These are phyloP conservation scores for Mythimna lalbum DNA, from an alignment of 2,888 invertebrate species.

Conservation along the genomic window DNA sequence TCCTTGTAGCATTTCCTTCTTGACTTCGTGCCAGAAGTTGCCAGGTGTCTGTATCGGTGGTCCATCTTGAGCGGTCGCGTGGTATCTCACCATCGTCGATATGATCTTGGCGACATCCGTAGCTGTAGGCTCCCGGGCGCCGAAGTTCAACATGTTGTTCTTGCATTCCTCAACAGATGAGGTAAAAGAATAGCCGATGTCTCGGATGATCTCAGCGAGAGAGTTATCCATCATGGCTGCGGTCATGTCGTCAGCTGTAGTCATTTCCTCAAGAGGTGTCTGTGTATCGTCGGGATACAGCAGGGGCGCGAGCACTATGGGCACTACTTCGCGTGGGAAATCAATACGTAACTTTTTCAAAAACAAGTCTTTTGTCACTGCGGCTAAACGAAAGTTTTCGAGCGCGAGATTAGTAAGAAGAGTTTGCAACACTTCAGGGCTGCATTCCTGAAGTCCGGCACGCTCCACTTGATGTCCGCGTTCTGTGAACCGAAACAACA, in stretches of 20 bases:
- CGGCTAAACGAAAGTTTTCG: conserved; percentile 92
- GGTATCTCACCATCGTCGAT: conserved; percentile 96
- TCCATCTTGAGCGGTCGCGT: conserved; percentile 92
- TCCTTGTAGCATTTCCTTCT: conserved; percentile 87
- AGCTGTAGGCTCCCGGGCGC: conserved; percentile 95
- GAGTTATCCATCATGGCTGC: conserved; percentile 93
- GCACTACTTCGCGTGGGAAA: conserved; percentile 96
- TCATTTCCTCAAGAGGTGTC: conserved; percentile 92
- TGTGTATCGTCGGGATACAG: conserved; percentile 95
- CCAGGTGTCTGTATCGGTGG: conserved; percentile 93
- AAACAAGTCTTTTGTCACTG: conserved; percentile 95
- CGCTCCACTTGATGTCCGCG: conserved; percentile 93
- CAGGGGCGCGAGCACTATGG: conserved; percentile 96
- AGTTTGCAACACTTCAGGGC: conserved; percentile 96
- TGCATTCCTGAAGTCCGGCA: conserved; percentile 97
- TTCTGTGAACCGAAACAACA: conserved; percentile 80
- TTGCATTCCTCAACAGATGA: conserved; percentile 96
- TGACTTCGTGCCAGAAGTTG: conserved; percentile 92
- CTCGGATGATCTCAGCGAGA: conserved; percentile 96
- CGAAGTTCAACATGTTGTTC: conserved; percentile 95
- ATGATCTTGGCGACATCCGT: conserved; percentile 96
- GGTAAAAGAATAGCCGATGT: conserved; percentile 98
- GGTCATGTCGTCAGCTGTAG: conserved; percentile 91
- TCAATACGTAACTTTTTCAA: conserved; percentile 95
- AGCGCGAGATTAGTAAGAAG: conserved; percentile 92